phyloP scores from a whole-genome alignment of 2,113 vertebrate genomes.

The Dissostichus mawsoni region DNA sequence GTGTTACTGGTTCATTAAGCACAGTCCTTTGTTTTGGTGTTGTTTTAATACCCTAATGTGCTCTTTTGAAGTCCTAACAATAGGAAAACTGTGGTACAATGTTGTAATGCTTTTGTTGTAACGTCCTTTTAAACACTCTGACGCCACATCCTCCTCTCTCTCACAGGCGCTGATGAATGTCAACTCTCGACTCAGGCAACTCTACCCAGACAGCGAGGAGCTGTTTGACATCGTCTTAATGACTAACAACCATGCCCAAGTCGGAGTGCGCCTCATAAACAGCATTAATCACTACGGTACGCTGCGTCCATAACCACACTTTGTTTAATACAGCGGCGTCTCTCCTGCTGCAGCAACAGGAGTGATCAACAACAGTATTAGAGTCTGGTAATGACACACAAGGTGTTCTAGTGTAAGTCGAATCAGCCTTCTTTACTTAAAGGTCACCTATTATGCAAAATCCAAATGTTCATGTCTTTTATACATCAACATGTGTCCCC shows the following conservation, averaged over 20 bases:
- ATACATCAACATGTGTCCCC: too few relatives aligned
- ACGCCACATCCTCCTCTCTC: constrained; percentile 10
- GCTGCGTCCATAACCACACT: constrained; percentile 17
- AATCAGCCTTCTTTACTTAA: background rate
- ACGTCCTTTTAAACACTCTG: background rate
- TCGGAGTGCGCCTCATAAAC: constrained; percentile 97
- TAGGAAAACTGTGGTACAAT: constrained; percentile 5
- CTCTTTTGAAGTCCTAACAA: background rate
- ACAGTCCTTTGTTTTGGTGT: background rate
- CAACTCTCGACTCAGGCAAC: constrained; percentile 87
- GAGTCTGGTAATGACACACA: background rate
- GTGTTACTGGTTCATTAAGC: background rate
- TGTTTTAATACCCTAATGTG: background rate
- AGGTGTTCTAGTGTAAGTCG: background rate
- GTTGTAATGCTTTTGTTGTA: constrained; percentile 18
- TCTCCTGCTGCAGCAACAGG: background rate
- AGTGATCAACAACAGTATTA: background rate
- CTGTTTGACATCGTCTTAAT: constrained; percentile 97
- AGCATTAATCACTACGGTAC: constrained; percentile 97
- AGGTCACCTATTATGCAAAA: too few relatives aligned
- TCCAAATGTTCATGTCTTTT: too few relatives aligned
- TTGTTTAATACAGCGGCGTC: background rate
- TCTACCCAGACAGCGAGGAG: constrained; percentile 94
- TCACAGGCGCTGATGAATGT: constrained; percentile 87
- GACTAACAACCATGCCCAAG: constrained; percentile 98